A percentile compares a stretch with the other conserved stretches of the same genome.
Conservation (phyloP, 1,140 invertebrate genomes). For the Ylistrum balloti region DNA sequence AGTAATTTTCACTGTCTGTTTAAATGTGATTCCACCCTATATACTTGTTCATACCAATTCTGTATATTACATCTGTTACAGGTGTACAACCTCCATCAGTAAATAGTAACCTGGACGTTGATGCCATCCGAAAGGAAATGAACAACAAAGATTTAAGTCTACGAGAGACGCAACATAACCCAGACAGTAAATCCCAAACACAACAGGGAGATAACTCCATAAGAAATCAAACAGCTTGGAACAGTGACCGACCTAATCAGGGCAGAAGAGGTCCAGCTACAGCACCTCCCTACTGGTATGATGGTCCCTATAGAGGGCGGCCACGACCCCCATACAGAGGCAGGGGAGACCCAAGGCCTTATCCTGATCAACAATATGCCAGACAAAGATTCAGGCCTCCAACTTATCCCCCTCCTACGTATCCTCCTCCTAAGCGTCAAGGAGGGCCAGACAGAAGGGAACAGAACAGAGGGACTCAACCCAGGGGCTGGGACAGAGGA, state of each 20-base stretch:
- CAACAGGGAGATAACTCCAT: neutral
- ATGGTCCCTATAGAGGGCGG: neutral
- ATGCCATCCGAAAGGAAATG: neutral
- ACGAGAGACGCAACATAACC: conserved; percentile 22
- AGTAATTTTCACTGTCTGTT: too few relatives aligned
- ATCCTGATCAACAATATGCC: neutral
- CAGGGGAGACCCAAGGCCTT: neutral
- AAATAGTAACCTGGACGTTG: neutral
- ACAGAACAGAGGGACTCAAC: neutral
- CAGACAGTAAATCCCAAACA: neutral
- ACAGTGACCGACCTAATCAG: conserved; percentile 19
- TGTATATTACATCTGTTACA: neutral
- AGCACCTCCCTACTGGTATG: conserved; percentile 42
- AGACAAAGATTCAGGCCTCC: neutral
- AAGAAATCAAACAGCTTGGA: conserved; percentile 24
- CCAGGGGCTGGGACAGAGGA: conserved; percentile 23
- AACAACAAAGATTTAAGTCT: neutral
- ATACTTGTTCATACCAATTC: too few relatives aligned
- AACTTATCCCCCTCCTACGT: neutral
- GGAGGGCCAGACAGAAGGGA: neutral
- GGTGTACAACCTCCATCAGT: neutral
- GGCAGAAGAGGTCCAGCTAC: conserved; percentile 3
- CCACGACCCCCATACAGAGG: neutral
- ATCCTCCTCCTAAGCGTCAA: neutral
- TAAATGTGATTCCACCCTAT: too few relatives aligned